Percentiles rank a stretch among this genome's conserved stretches.
These are phyloP conservation scores for Cephus nigrinus DNA, from an alignment of 2,888 invertebrate genomes.

Conservation along the genomic window DNA sequence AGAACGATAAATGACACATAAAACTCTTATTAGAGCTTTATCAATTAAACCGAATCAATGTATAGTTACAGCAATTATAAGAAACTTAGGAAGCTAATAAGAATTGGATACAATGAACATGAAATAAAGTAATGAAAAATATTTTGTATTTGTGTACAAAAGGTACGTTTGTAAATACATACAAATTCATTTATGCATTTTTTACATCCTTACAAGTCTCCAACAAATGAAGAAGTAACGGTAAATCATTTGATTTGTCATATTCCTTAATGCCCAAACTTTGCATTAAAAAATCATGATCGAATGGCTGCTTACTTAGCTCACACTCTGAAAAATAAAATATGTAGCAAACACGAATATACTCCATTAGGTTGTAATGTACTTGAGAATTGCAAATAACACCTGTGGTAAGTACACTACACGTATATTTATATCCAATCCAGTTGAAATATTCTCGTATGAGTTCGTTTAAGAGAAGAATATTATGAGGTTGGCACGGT, in stretches of 20 bases:
- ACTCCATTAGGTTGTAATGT: neutral
- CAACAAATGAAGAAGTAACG: conserved; percentile 69
- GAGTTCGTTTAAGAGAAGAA: conserved; percentile 73
- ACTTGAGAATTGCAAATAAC: neutral
- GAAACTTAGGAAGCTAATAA: neutral
- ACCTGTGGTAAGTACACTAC: conserved; percentile 70
- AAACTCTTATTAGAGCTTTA: neutral
- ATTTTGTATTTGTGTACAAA: neutral
- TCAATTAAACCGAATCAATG: neutral
- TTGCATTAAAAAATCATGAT: conserved; percentile 51
- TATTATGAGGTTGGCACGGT: conserved; percentile 50
- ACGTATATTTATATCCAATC: conserved; percentile 77
- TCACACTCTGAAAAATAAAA: conserved; percentile 52
- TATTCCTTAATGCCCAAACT: conserved; percentile 69
- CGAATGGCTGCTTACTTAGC: conserved; percentile 54
- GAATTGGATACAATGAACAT: neutral
- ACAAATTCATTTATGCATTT: conserved; percentile 11
- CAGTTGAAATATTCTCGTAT: conserved; percentile 77
- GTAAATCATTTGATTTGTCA: conserved; percentile 68
- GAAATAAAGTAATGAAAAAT: neutral
- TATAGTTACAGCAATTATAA: neutral
- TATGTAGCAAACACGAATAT: neutral
- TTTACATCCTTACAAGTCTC: conserved; percentile 67
- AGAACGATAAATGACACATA: too few relatives aligned
- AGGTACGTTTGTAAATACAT: neutral